Evolutionary conservation across 1,140 invertebrate species (phyloP).

Genomic region (Aphelenchoides fujianensis): DNA sequence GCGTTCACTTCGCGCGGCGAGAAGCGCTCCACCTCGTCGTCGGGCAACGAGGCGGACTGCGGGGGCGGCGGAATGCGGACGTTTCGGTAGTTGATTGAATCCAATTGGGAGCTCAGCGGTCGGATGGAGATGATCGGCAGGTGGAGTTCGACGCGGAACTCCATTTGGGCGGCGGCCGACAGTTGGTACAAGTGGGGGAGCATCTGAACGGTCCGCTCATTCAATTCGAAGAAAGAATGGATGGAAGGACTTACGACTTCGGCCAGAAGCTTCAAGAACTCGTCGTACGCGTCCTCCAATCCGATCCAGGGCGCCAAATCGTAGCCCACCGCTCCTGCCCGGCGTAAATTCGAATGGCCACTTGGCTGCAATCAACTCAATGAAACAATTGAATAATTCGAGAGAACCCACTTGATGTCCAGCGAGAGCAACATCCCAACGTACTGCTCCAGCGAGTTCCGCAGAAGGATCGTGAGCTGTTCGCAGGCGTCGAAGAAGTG

Average conservation of each 20-base stretch:
- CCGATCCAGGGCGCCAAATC: constrained; percentile 12
- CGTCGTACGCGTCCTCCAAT: constrained; percentile 8
- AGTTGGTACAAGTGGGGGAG: constrained; percentile 15
- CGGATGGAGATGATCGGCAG: constrained; percentile 15
- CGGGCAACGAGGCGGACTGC: too few species aligned
- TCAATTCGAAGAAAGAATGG: too few species aligned
- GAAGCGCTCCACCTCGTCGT: too few species aligned
- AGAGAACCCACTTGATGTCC: constrained; percentile 1
- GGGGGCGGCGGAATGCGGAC: too few species aligned
- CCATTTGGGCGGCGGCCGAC: neutral
- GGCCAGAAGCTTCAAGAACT: neutral
- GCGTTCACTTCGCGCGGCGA: too few species aligned
- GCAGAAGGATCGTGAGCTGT: neutral
- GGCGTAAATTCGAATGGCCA: neutral
- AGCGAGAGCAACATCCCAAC: constrained; percentile 1
- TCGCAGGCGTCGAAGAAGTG: constrained; percentile 24
- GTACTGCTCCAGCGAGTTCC: constrained; percentile 3
- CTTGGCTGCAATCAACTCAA: too few species aligned
- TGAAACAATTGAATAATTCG: neutral
- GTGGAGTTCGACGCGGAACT: constrained; percentile 17
- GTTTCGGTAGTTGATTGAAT: too few species aligned
- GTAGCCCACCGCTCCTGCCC: constrained; percentile 4
- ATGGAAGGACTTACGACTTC: constrained; percentile 4
- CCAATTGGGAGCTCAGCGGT: too few species aligned
- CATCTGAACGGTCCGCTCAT: neutral